Percentiles rank a stretch among this genome's conserved stretches.
phyloP scores from a whole-genome alignment of 2,888 invertebrate species.

The Phyllotreta cruciferae region DNA sequence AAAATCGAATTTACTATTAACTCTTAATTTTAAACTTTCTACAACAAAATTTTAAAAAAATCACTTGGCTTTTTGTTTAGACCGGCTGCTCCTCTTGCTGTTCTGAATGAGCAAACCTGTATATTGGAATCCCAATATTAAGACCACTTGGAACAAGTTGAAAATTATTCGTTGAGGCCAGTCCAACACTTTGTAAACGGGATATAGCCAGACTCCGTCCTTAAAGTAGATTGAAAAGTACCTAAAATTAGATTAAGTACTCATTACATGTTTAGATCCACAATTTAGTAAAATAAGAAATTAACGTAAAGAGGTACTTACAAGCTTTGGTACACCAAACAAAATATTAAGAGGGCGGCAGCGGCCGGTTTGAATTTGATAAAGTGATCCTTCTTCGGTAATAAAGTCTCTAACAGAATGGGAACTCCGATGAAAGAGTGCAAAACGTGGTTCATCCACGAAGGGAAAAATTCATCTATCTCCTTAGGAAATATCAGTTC shows the following conservation, averaged over 20 bases:
- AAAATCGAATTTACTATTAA: constrained; percentile 11
- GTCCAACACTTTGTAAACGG: constrained; percentile 62
- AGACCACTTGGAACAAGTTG: constrained; percentile 27
- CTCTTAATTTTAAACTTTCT: neutral
- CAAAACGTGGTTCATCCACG: constrained; percentile 68
- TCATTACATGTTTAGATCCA: neutral
- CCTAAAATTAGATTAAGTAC: constrained; percentile 41
- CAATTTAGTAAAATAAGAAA: neutral
- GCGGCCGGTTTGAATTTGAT: constrained; percentile 32
- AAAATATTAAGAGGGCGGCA: constrained; percentile 29
- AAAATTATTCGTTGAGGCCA: constrained; percentile 59
- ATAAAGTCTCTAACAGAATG: constrained; percentile 60
- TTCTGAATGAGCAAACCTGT: constrained; percentile 30
- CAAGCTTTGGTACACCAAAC: constrained; percentile 40
- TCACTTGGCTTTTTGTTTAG: constrained; percentile 25
- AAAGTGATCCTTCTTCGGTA: constrained; percentile 45
- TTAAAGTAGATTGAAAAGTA: constrained; percentile 61
- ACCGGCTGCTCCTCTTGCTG: constrained; percentile 7
- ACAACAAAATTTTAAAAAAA: constrained; percentile 13
- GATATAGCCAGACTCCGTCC: constrained; percentile 63
- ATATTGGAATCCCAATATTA: constrained; percentile 30
- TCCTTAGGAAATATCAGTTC: constrained; percentile 65
- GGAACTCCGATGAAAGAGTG: constrained; percentile 65
- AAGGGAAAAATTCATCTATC: constrained; percentile 64
- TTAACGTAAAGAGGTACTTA: constrained; percentile 37